Evolutionary conservation across 2,888 invertebrate genomes (phyloP), one percentile per base, ranked within the genome.

Genomic region (Cerastis rubricosa): DNA sequence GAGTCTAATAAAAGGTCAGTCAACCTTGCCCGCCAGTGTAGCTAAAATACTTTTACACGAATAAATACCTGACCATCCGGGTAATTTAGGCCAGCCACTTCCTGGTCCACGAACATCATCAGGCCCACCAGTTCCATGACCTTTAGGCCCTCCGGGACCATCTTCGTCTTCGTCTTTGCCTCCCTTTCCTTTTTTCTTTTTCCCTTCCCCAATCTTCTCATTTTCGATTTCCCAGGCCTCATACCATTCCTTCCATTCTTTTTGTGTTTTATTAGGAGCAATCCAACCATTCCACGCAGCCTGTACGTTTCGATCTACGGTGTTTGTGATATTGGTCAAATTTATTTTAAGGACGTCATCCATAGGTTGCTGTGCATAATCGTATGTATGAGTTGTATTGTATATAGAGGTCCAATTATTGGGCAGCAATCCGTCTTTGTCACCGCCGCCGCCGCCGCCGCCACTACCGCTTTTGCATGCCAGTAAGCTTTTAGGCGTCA

Each of bases 1-100:
- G n/a, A n/a, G n/a, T n/a, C n/a, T n/a, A n/a, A n/a, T n/a, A n/a
- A n/a, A n/a, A n/a, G n/a, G n/a, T n/a, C n/a, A n/a, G n/a, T n/a
- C n/a, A n/a, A n/a, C n/a, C n/a, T n/a, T n/a, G n/a, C n/a, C n/a
- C n/a, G n/a, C n/a, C n/a, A n/a, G n/a, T n/a, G n/a, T n/a, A n/a
- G n/a, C n/a, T n/a, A n/a, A n/a, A n/a, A n/a, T n/a, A n/a, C n/a
- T n/a, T n/a, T n/a, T n/a, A n/a, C n/a, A n/a, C 35, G 9, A 25
- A 14, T 17, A 17, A 4, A 64, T 80, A 80, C 80, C 71, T 63
- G 12, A 0, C 80, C 80, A 80, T 14, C 25, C 65, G 17, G 22
- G 25, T n/a, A 9, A 5, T 0, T 49, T 0, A 2, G 80, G 80
- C 81, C 81, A 80, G 14, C 57, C 63, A 14, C 61, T 63, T 11